Conservation (phyloP, 1,140 invertebrate species). For the Lutraria rhynchaena region DNA sequence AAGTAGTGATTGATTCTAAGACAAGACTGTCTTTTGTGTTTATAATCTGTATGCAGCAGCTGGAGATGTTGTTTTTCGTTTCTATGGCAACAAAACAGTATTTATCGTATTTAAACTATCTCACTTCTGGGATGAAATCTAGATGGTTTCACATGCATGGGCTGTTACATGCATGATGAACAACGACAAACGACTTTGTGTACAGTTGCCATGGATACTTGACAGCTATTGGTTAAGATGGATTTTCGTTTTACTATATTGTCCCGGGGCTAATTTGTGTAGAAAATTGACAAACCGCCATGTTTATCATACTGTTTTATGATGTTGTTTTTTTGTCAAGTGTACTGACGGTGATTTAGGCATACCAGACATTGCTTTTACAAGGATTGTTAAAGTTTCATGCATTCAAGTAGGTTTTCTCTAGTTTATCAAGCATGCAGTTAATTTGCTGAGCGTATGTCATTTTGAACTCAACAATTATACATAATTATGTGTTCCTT, state of each 20-base stretch:
- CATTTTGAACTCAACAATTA: too few species aligned
- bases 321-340: neutral
- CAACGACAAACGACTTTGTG: slow-evolving; percentile 52
- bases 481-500: too few species aligned
- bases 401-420: too few species aligned
- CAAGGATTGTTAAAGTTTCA: too few species aligned
- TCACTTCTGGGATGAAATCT: slow-evolving; percentile 7
- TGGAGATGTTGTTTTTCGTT: slow-evolving; percentile 43
- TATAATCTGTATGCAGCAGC: slow-evolving; percentile 38
- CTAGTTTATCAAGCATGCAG: too few species aligned
- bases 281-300: slow-evolving; percentile 22
- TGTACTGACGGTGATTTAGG: too few species aligned
- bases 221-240: slow-evolving; percentile 57
- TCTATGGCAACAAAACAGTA: slow-evolving; percentile 35
- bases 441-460: too few species aligned
- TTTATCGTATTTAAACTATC: slow-evolving; percentile 49
- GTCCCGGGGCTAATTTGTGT: slow-evolving; percentile 44
- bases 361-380: too few species aligned
- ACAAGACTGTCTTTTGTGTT: slow-evolving; percentile 7
- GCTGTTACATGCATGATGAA: slow-evolving; percentile 51
- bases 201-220: slow-evolving; percentile 46
- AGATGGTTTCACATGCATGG: slow-evolving; percentile 16
- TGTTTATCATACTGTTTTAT: slow-evolving; percentile 17
- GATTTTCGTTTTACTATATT: slow-evolving; percentile 38
- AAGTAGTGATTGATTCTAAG: slow-evolving; percentile 33